A percentile compares a stretch with the other conserved stretches of the same genome.
These are phyloP conservation scores for Ostrea denselamellosa DNA, from an alignment of 1,140 invertebrate genomes.

Conservation along the genomic window DNA sequence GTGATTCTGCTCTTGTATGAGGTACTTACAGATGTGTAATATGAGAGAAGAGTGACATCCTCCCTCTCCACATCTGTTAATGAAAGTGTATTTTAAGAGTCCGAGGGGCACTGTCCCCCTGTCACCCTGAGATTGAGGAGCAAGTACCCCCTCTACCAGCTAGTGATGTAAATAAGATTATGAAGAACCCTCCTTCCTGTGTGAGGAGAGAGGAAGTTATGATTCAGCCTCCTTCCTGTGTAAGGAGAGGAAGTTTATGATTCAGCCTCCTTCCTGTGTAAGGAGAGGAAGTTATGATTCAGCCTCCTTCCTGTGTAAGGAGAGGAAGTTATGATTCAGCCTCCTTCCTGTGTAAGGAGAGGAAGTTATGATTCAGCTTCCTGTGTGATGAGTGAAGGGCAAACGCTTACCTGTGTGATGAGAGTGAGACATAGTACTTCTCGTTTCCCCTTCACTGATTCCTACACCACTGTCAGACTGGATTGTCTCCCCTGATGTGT, in stretches of 20 bases:
- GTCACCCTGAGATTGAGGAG: neutral
- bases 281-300: too few relatives aligned
- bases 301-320: neutral
- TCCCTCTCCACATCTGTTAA: neutral
- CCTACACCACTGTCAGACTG: constrained; percentile 60
- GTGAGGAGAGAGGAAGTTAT: too few relatives aligned
- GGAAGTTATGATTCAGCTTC: too few relatives aligned
- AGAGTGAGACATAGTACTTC: constrained; percentile 60
- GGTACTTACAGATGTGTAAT: neutral
- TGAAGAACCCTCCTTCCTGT: neutral
- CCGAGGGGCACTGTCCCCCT: neutral
- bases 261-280: too few relatives aligned
- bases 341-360: too few relatives aligned
- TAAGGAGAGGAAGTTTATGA: too few relatives aligned
- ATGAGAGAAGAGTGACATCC: neutral
- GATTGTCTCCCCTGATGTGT: constrained; percentile 64
- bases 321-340: too few relatives aligned
- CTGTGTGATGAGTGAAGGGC: too few relatives aligned
- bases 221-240: too few relatives aligned
- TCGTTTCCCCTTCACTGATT: constrained; percentile 57
- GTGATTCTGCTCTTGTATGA: too few relatives aligned
- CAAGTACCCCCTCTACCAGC: neutral
- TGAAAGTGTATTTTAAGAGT: neutral
- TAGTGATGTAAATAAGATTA: too few relatives aligned
- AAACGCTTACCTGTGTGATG: constrained; percentile 59